Percentiles rank a stretch among this genome's conserved stretches.
Evolutionary conservation across 35 echinoderm and acorn worm species (phyloP).

Genomic region (Patiria miniata): DNA sequence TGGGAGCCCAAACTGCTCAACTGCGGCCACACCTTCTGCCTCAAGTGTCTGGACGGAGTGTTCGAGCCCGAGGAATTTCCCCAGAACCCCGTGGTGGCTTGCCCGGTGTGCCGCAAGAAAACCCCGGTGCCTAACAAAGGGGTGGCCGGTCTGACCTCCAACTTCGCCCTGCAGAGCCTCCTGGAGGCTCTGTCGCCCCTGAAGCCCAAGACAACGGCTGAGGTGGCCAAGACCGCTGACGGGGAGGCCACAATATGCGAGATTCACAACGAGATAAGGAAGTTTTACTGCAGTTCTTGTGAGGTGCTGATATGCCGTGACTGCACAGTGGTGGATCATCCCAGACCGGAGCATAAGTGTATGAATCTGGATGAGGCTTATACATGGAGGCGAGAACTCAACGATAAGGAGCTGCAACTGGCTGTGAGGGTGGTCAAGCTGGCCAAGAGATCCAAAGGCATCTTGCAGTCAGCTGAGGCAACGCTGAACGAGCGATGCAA

Average conservation of each 20-base stretch:
- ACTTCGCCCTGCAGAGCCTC: conserved; percentile 1
- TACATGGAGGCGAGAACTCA: neutral
- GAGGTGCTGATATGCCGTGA: conserved; percentile 15
- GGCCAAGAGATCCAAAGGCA: neutral
- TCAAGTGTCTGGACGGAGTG: neutral
- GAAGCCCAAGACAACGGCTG: neutral
- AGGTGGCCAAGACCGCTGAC: neutral
- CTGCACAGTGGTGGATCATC: conserved; percentile 11
- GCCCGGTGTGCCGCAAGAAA: neutral
- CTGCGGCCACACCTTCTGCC: conserved; percentile 6
- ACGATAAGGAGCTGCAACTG: neutral
- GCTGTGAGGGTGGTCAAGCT: neutral
- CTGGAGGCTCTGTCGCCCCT: neutral
- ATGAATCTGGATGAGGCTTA: conserved; percentile 9
- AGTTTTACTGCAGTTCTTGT: conserved; percentile 1
- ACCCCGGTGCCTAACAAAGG: neutral
- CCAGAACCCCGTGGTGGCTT: neutral
- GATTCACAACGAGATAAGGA: neutral
- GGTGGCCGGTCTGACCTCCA: neutral
- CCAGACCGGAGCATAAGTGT: neutral
- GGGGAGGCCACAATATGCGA: neutral
- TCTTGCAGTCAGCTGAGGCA: neutral
- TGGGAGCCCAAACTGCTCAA: neutral
- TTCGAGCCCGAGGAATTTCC: neutral
- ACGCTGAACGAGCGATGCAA: neutral